Evolutionary conservation across 2,797 vertebrate species (phyloP).

Genomic region (Anabas testudineus): DNA sequence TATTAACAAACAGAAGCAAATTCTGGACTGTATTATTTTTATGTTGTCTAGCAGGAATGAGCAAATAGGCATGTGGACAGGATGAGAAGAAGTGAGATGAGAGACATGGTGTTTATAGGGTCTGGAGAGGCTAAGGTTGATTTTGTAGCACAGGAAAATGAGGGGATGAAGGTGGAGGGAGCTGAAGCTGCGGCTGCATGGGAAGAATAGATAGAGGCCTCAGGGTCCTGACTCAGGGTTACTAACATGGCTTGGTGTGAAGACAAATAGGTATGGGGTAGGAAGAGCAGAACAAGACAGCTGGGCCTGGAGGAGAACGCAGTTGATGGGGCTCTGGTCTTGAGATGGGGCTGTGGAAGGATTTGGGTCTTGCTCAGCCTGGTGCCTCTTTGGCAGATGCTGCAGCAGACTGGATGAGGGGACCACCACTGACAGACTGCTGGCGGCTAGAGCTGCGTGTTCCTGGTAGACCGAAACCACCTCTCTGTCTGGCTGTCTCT

Average conservation of each 20-base stretch:
- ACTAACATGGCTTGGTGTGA: constrained; percentile 62
- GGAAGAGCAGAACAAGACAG: constrained; percentile 61
- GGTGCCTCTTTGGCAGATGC: constrained; percentile 89
- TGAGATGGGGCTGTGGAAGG: constrained; percentile 62
- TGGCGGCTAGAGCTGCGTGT: constrained; percentile 75
- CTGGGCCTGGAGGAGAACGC: constrained; percentile 69
- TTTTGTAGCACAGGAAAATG: constrained; percentile 41
- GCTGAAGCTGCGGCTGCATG: constrained; percentile 39
- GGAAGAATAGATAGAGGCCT: constrained; percentile 55
- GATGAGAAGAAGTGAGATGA: constrained; percentile 20
- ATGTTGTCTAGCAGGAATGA: neutral
- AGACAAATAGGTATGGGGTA: constrained; percentile 54
- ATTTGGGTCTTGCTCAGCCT: constrained; percentile 75
- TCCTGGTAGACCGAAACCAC: constrained; percentile 77
- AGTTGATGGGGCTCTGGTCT: constrained; percentile 66
- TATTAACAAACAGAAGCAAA: neutral
- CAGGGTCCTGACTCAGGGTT: constrained; percentile 58
- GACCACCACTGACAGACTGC: constrained; percentile 84
- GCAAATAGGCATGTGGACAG: constrained; percentile 26
- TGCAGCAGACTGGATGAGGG: constrained; percentile 85
- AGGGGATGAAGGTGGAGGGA: constrained; percentile 32
- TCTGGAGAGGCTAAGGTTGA: constrained; percentile 29
- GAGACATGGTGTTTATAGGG: constrained; percentile 18
- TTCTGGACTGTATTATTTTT: too few relatives aligned
- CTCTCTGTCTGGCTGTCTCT: constrained; percentile 72